These are phyloP conservation scores for Lacerta bilineata DNA, from an alignment of 2,797 vertebrate species.

Conservation along the genomic window DNA sequence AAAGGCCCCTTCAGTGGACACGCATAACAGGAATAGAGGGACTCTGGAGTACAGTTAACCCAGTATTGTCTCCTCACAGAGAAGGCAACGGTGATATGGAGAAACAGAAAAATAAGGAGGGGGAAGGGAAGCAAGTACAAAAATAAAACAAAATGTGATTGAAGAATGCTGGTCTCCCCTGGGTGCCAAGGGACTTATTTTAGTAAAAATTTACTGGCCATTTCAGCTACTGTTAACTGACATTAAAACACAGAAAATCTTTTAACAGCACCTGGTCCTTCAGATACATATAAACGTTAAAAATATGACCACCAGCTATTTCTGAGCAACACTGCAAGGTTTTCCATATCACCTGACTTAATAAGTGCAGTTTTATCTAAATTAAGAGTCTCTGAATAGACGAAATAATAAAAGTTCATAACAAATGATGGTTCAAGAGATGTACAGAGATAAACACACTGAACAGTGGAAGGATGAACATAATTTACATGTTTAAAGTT, in stretches of 20 bases:
- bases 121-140: not conserved
- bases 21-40: conserved; percentile 1
- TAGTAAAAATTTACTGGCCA: conserved; percentile 53
- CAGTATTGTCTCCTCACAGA: conserved; percentile 39
- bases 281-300: conserved; percentile 29
- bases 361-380: conserved; percentile 33
- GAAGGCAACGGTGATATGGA: conserved; percentile 19
- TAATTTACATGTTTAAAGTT: conserved; percentile 81
- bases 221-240: conserved; percentile 32
- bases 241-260: conserved; percentile 14
- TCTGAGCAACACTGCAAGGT: conserved; percentile 14
- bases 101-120: not conserved
- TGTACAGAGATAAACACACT: conserved; percentile 60
- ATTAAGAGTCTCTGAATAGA: conserved; percentile 58
- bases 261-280: conserved; percentile 43
- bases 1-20: not conserved
- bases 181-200: conserved; percentile 15
- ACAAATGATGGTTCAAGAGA: conserved; percentile 60
- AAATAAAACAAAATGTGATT: conserved; percentile 23
- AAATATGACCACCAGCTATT: not conserved
- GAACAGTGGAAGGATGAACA: conserved; percentile 70
- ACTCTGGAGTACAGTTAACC: conserved; percentile 21
- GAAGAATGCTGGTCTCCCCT: not conserved
- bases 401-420: conserved; percentile 59
- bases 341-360: conserved; percentile 4